These are phyloP conservation scores for Andrena chrysosceles DNA, from an alignment of 2,888 invertebrate species.

Conservation along the genomic window DNA sequence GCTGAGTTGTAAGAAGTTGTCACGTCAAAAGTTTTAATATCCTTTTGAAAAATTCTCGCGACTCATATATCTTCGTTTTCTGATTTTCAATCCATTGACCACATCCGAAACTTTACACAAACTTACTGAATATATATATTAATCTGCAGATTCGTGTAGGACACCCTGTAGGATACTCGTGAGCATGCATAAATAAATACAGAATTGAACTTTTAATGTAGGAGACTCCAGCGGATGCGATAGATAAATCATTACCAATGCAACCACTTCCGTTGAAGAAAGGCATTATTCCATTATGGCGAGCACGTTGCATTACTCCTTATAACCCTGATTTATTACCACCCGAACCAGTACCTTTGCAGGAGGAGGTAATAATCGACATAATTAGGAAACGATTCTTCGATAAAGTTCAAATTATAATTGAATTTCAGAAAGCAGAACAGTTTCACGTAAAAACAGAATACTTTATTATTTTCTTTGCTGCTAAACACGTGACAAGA, in stretches of 20 bases:
- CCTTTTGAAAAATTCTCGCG: no score
- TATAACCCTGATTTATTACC: slow-evolving; percentile 90
- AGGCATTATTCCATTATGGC: slow-evolving; percentile 87
- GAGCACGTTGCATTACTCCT: slow-evolving; percentile 88
- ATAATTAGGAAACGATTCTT: background rate
- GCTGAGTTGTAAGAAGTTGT: no score
- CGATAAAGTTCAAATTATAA: background rate
- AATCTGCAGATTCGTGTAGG: no score
- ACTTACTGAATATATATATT: no score
- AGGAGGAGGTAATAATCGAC: slow-evolving; percentile 80
- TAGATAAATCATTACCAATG: slow-evolving; percentile 59
- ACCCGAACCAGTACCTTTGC: slow-evolving; percentile 89
- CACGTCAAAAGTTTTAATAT: no score
- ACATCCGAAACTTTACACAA: no score
- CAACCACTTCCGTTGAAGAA: slow-evolving; percentile 72
- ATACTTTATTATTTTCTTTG: no score
- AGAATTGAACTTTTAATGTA: background rate
- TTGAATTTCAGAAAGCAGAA: background rate
- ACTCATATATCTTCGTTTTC: no score
- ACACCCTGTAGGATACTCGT: no score
- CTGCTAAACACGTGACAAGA: no score
- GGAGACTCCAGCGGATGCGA: slow-evolving; percentile 40
- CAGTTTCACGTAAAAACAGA: no score
- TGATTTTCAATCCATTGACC: no score
- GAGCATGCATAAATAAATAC: background rate